phyloP scores from a whole-genome alignment of 2,888 invertebrate genomes.

The Polietes domitor region DNA sequence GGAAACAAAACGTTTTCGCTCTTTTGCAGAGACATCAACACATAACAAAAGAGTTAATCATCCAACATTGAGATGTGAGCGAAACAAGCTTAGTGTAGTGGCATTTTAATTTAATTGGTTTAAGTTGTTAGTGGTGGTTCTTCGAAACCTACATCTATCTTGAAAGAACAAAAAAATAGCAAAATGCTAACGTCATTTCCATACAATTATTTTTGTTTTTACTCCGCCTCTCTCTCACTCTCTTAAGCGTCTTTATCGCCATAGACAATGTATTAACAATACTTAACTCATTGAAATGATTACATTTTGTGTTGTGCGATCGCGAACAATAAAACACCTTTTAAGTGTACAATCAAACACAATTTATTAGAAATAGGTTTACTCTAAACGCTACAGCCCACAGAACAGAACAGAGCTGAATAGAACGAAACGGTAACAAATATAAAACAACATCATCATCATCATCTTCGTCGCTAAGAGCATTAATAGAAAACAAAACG shows the following conservation, averaged over 20 bases:
- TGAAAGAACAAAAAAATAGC: constrained; percentile 4
- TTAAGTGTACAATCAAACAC: background rate
- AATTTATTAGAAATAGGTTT: constrained; percentile 21
- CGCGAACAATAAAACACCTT: constrained; percentile 28
- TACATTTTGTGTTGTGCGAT: background rate
- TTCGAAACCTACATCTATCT: constrained; percentile 17
- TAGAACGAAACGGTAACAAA: background rate
- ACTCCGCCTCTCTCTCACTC: no score
- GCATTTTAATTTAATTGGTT: constrained; percentile 7
- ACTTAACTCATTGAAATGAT: constrained; percentile 35
- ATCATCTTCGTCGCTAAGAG: background rate
- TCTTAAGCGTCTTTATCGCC: background rate
- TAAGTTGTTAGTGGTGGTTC: background rate
- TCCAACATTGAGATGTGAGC: background rate
- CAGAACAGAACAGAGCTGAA: background rate
- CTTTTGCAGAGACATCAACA: background rate
- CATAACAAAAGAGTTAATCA: background rate
- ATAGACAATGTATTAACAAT: constrained; percentile 22
- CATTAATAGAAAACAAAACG: background rate
- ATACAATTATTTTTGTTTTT: constrained; percentile 27
- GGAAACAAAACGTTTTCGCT: background rate
- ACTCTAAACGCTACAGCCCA: background rate
- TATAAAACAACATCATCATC: background rate
- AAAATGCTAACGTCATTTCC: constrained; percentile 29
- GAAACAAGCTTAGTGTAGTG: background rate